Percentiles rank a stretch among this genome's conserved stretches.
phyloP scores from a whole-genome alignment of 2,113 vertebrate species.

The Fulica atra region DNA sequence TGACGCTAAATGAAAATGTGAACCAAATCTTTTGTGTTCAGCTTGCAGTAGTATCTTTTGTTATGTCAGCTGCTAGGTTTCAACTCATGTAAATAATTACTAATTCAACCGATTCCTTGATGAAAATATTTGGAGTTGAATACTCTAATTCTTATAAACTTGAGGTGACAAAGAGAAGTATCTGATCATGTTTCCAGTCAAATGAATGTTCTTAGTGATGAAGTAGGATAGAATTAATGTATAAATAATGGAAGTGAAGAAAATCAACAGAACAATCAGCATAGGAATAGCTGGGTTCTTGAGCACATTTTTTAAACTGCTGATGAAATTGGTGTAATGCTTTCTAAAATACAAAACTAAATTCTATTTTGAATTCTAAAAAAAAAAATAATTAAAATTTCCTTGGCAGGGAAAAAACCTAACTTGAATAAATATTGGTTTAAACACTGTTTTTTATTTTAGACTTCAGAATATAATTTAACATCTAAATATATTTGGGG shows the following conservation, averaged over 20 bases:
- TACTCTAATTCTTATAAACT: not conserved
- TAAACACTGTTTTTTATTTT: rapidly evolving
- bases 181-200: not conserved
- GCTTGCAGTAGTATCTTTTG: not conserved
- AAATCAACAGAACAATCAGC: not conserved
- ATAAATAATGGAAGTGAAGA: not conserved
- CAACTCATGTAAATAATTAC: not conserved
- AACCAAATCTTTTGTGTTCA: not conserved
- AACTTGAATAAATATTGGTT: not conserved
- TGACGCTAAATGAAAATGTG: not conserved
- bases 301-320: not conserved
- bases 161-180: not conserved
- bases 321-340: not conserved
- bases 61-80: not conserved
- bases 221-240: not conserved
- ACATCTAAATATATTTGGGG: rapidly evolving
- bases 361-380: not conserved
- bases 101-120: not conserved
- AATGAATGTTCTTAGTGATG: not conserved
- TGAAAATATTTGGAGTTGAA: not conserved
- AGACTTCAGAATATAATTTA: not conserved
- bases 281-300: not conserved
- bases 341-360: not conserved
- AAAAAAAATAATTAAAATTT: not conserved
- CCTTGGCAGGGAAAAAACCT: rapidly evolving